phyloP scores from a whole-genome alignment of 1,140 invertebrate species.

The Heliconius himera region DNA sequence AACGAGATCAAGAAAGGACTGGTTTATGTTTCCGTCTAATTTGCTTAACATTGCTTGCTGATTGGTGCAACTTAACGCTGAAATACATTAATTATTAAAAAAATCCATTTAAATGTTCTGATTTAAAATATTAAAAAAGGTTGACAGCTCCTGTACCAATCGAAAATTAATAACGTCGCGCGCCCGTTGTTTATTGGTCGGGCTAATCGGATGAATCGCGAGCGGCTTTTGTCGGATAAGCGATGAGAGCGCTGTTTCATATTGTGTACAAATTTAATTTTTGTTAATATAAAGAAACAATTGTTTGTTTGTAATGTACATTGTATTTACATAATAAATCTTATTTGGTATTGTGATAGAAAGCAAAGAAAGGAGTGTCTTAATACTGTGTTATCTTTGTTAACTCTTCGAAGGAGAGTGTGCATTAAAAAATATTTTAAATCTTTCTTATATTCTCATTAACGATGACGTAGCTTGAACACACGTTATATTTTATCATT shows the following conservation, averaged over 20 bases:
- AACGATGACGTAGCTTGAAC: too few relatives aligned
- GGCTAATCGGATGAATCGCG: constrained; percentile 61
- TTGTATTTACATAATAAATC: neutral
- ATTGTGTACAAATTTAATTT: neutral
- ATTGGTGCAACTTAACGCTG: neutral
- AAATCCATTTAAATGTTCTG: neutral
- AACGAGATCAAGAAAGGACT: too few relatives aligned
- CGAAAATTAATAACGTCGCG: constrained; percentile 68
- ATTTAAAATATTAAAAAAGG: constrained; percentile 42
- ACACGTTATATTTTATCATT: too few relatives aligned
- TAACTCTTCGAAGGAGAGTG: too few relatives aligned
- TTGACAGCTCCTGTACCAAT: constrained; percentile 57
- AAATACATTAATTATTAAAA: neutral
- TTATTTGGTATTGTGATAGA: neutral
- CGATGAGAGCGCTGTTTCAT: constrained; percentile 47
- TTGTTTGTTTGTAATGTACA: neutral
- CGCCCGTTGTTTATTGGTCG: constrained; percentile 66
- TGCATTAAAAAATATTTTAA: too few relatives aligned
- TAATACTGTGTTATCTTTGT: too few relatives aligned
- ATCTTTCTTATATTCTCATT: too few relatives aligned
- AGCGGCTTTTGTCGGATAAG: constrained; percentile 59
- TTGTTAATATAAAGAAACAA: neutral
- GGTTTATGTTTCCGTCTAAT: too few relatives aligned
- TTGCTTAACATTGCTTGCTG: too few relatives aligned
- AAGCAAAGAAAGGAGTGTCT: too few relatives aligned